phyloP scores from a whole-genome alignment of 1,140 invertebrate species.

The Papilio polyxenes region DNA sequence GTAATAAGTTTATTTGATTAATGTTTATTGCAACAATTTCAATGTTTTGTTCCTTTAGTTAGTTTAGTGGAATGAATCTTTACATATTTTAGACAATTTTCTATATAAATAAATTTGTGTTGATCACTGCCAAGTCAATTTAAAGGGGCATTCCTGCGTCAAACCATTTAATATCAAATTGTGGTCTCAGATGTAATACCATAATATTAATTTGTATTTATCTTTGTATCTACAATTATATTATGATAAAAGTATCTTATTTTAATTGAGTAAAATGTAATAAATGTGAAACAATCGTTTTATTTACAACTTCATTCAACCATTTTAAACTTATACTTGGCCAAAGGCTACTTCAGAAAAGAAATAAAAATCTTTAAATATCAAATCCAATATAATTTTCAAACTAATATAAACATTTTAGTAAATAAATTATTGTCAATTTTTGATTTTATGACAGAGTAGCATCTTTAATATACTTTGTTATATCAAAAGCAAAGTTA shows the following conservation, averaged over 20 bases:
- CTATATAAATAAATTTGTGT: conserved; percentile 28
- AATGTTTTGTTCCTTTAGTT: conserved; percentile 73
- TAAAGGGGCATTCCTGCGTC: conserved; percentile 66
- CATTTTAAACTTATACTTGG: not conserved
- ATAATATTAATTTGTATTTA: conserved; percentile 76
- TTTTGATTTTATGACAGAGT: conserved; percentile 1
- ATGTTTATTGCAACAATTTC: conserved; percentile 52
- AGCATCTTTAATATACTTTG: conserved; percentile 24
- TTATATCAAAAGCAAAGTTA: conserved; percentile 17
- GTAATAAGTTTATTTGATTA: not conserved
- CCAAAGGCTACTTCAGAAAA: not conserved
- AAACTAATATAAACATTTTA: conserved; percentile 36
- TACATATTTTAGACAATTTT: conserved; percentile 39
- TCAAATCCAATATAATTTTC: conserved; percentile 32
- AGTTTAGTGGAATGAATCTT: conserved; percentile 58
- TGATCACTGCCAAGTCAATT: conserved; percentile 71
- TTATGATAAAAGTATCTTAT: conserved; percentile 71
- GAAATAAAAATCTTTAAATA: conserved; percentile 18
- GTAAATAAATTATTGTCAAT: conserved; percentile 55
- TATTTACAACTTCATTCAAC: conserved; percentile 35
- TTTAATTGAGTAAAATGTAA: conserved; percentile 74
- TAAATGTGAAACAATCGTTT: conserved; percentile 57
- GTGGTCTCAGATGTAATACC: conserved; percentile 71
- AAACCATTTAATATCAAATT: conserved; percentile 67
- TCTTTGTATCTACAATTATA: conserved; percentile 71